A percentile compares a stretch with the other conserved stretches of the same genome.
Conservation (phyloP, 1,140 invertebrate species). For the Steinernema feltiae region DNA sequence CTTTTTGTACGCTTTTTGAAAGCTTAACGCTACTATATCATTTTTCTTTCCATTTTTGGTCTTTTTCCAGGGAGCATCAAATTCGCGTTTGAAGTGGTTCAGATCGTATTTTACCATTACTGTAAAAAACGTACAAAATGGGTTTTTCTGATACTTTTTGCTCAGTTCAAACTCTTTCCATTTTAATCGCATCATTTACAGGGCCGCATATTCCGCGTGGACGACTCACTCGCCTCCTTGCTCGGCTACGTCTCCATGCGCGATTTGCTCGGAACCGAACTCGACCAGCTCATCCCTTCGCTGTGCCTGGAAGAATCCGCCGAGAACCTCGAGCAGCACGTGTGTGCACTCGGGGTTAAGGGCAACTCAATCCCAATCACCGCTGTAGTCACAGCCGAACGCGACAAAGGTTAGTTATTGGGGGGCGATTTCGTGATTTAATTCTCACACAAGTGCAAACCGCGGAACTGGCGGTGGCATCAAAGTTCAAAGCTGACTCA, state of each 20-base stretch:
- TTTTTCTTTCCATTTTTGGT: too few species aligned
- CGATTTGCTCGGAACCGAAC: conserved; percentile 45
- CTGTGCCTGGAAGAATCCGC: conserved; percentile 21
- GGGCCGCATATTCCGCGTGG: conserved; percentile 39
- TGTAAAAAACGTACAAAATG: too few species aligned
- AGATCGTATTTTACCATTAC: too few species aligned
- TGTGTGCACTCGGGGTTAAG: neutral
- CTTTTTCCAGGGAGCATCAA: too few species aligned
- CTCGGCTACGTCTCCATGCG: conserved; percentile 48
- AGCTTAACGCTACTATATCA: too few species aligned
- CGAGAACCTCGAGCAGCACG: neutral
- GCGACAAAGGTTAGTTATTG: neutral
- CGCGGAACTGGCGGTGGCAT: too few species aligned
- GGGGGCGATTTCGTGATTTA: too few species aligned
- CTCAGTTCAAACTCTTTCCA: neutral
- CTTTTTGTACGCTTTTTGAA: too few species aligned
- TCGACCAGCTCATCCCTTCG: conserved; percentile 38
- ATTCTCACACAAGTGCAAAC: too few species aligned
- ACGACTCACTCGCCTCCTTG: conserved; percentile 38
- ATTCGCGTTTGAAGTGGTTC: too few species aligned
- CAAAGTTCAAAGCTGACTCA: too few species aligned
- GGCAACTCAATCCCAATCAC: neutral
- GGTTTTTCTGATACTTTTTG: too few species aligned
- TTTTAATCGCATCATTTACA: neutral
- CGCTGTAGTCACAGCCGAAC: neutral